These are phyloP conservation scores for Ursus arctos DNA, from an alignment of 2,113 vertebrate species.

Conservation along the genomic window DNA sequence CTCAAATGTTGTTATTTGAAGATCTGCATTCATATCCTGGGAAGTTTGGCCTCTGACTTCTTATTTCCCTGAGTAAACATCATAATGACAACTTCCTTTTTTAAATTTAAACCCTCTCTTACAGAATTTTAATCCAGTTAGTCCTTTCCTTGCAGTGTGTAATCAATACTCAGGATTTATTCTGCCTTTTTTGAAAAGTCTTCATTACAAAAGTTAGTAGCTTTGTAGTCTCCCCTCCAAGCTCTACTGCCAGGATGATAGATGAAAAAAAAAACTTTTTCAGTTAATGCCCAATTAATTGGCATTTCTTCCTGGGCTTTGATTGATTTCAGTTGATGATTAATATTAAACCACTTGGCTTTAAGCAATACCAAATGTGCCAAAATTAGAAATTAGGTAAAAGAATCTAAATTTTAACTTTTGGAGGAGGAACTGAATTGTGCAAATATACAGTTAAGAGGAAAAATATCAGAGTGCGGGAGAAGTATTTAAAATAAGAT, in stretches of 20 bases:
- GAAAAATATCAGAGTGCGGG: neutral
- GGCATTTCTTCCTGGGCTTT: conserved; percentile 25
- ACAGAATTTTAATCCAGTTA: conserved; percentile 83
- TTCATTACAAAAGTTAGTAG: conserved; percentile 60
- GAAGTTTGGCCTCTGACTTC: conserved; percentile 73
- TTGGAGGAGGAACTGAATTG: conserved; percentile 43
- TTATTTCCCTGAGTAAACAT: conserved; percentile 71
- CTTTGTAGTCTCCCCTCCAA: neutral
- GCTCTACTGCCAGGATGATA: conserved; percentile 32
- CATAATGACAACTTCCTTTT: conserved; percentile 67
- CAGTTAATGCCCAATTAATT: neutral
- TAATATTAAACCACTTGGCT: conserved; percentile 41
- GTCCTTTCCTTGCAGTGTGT: conserved; percentile 24
- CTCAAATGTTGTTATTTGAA: conserved; percentile 59
- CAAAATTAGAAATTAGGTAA: conserved; percentile 53
- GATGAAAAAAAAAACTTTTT: conserved; percentile 31
- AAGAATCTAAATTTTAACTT: neutral
- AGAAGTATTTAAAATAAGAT: conserved; percentile 27
- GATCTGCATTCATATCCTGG: conserved; percentile 3
- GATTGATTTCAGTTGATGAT: conserved; percentile 16
- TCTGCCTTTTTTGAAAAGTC: conserved; percentile 60
- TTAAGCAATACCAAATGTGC: neutral
- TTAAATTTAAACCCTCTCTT: conserved; percentile 61
- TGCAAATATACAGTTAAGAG: neutral
- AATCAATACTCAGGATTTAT: conserved; percentile 76